Evolutionary conservation across 1,140 invertebrate species (phyloP).

Genomic region (Archegozetes longisetosus): DNA sequence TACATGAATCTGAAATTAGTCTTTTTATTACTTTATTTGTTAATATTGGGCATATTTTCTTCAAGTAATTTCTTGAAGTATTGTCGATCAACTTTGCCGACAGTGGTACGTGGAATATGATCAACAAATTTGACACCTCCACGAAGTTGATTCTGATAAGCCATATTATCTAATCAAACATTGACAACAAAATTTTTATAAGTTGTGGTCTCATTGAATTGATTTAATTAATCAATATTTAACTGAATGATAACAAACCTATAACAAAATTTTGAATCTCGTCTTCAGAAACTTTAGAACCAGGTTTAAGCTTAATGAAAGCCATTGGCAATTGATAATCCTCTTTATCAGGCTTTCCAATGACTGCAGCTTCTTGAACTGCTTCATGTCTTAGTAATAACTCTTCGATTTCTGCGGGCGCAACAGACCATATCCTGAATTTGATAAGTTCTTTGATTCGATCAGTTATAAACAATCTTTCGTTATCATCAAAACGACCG

Average conservation of each 20-base stretch:
- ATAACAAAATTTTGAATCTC: constrained; percentile 15
- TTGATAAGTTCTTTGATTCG: constrained; percentile 26
- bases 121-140: constrained; percentile 27
- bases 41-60: no score
- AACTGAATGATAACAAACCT: background rate
- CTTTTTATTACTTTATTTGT: no score
- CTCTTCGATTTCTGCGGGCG: constrained; percentile 23
- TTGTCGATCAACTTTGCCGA: constrained; percentile 21
- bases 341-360: constrained; percentile 68
- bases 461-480: constrained; percentile 24
- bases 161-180: constrained; percentile 21
- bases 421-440: constrained; percentile 22
- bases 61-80: background rate
- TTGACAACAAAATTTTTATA: background rate
- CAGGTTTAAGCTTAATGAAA: constrained; percentile 19
- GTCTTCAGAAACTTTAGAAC: constrained; percentile 10
- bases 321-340: constrained; percentile 65
- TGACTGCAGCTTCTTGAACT: constrained; percentile 63
- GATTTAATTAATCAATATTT: background rate
- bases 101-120: constrained; percentile 25
- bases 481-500: constrained; percentile 23
- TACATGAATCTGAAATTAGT: no score
- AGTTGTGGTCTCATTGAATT: no score
- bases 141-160: constrained; percentile 24
- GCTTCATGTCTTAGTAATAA: constrained; percentile 55